A percentile compares a stretch with the other conserved stretches of the same genome.
These are phyloP conservation scores for Meghimatium bilineatum DNA, from an alignment of 2,888 invertebrate genomes.

Conservation along the genomic window DNA sequence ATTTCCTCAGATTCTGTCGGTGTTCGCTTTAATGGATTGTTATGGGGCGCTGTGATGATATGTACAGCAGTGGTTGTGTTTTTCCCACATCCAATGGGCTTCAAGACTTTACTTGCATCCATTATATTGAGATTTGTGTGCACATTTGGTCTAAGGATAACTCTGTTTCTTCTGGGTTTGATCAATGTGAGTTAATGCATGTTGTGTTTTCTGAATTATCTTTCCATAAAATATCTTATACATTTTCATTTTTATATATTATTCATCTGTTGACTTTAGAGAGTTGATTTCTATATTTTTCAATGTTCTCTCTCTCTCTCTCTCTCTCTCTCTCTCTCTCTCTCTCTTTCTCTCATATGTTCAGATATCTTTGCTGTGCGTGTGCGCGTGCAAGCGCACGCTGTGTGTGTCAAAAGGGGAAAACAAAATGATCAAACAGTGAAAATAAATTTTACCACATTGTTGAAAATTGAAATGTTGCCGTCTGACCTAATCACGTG, in stretches of 20 bases:
- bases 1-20: conserved; percentile 81
- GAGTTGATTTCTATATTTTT: no score
- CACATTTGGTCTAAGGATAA: conserved; percentile 93
- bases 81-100: conserved; percentile 70
- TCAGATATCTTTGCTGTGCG: no score
- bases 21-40: conserved; percentile 89
- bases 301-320: no score
- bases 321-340: no score
- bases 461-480: no score
- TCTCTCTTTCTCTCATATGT: no score
- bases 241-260: neutral
- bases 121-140: conserved; percentile 92
- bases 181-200: conserved; percentile 84
- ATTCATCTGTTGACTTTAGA: no score
- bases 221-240: neutral
- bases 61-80: conserved; percentile 75
- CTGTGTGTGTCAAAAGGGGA: no score
- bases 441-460: no score
- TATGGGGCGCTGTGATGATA: conserved; percentile 80
- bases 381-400: no score
- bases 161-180: conserved; percentile 89
- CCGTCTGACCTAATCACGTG: no score
- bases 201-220: neutral
- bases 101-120: conserved; percentile 78
- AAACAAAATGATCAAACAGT: no score